Evolutionary conservation across 2,888 invertebrate species (phyloP), one percentile per base, ranked within the genome.

Genomic region (Serripes groenlandicus): DNA sequence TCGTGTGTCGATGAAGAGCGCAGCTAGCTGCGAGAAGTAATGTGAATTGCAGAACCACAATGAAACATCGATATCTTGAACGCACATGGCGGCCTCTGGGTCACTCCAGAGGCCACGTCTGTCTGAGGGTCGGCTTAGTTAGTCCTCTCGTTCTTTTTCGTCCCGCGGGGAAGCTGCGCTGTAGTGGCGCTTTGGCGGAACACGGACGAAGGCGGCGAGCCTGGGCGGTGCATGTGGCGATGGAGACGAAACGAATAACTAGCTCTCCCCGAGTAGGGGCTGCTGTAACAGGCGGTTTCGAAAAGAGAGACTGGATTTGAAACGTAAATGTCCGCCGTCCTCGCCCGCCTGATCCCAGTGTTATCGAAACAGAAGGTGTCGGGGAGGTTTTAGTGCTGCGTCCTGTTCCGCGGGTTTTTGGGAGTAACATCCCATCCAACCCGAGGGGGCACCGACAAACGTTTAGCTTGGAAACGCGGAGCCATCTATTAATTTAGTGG

Each of bases 1-100:
- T 96, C 95, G 95, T 95, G 95, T 94, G 95, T 96, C 96, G 96
- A 96, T 96, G 96, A 96, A 96, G 95, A 96, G 95, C 95, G 96
- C 95, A 96, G 95, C 94, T 90, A 94, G 93, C 91, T 94, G 94
- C 93, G 94, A 92, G 93, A 93, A 91, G 91, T 93, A 92, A 93
- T 95, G 95, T 95, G 94, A 95, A 95, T 94, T 95, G 94, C 94
- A 93, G 88, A 92, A 86, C 95, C 42, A 95, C 95, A 88, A 92
- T 90, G 94, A 96, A 56, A 95, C 96, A 96, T 96, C 95, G 96
- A 96, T 95, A 95, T 95, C 96, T 96, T 95, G 96, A 96, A 96
- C 96, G 96, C 96, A 96, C 94, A 96, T 96, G 95, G 96, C 95
- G 95, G 95, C 95, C 84, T 94, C 94, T 93, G 93, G 95, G 94